Conservation (phyloP, 2,888 invertebrate genomes). For the Andrena trimmerana region DNA sequence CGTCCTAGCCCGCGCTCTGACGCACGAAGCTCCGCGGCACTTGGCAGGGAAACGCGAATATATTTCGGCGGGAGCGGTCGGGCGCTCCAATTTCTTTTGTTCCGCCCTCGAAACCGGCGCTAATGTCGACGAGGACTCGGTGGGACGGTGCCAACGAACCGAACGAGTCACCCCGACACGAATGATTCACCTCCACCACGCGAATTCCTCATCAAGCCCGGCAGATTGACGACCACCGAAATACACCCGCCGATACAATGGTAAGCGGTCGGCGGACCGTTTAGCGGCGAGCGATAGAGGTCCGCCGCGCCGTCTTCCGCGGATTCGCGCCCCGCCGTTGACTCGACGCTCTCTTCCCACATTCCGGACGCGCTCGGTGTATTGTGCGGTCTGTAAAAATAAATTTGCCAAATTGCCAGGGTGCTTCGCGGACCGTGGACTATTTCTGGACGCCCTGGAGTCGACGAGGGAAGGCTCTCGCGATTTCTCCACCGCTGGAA, state of each 20-base stretch:
- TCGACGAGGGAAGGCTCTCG: neutral
- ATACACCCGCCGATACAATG: neutral
- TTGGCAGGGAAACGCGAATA: slow-evolving; percentile 54
- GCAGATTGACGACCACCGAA: slow-evolving; percentile 25
- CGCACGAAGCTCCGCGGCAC: slow-evolving; percentile 53
- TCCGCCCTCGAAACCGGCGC: slow-evolving; percentile 73
- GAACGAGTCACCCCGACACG: slow-evolving; percentile 66
- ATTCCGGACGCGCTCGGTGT: slow-evolving; percentile 33
- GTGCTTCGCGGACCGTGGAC: slow-evolving; percentile 12
- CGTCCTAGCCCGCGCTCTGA: slow-evolving; percentile 39
- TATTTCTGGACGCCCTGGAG: slow-evolving; percentile 34
- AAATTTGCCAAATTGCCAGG: neutral
- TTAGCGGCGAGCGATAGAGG: neutral
- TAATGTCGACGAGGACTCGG: slow-evolving; percentile 52
- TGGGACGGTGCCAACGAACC: slow-evolving; percentile 73
- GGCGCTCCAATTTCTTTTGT: slow-evolving; percentile 70
- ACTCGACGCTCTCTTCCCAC: neutral
- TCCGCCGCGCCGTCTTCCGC: neutral
- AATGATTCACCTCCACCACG: slow-evolving; percentile 62
- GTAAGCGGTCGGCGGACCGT: neutral
- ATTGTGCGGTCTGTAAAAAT: slow-evolving; percentile 41
- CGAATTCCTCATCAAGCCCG: slow-evolving; percentile 40
- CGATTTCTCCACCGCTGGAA: slow-evolving; percentile 29
- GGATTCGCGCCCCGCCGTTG: neutral
- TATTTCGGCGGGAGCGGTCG: slow-evolving; percentile 41